Base-by-base conservation (phyloP, 2,888 invertebrate genomes). In the Metacarcinus magister region DNA sequence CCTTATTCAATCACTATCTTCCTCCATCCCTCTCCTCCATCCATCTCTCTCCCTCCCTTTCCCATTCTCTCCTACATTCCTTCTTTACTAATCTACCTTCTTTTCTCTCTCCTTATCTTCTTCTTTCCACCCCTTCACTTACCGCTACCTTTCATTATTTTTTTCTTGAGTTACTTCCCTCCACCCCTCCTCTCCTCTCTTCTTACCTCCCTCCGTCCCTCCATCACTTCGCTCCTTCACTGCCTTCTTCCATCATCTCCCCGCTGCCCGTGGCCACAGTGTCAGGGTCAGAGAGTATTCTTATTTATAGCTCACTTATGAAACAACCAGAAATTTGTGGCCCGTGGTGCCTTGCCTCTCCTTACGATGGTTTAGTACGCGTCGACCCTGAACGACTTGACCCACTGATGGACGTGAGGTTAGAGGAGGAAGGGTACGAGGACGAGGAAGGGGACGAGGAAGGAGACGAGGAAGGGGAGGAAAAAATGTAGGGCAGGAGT, bases 321-420 rank as follows among this genome's bases (percentile, higher is more conserved):
- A 87, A 87, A 87, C 87, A 87, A 87, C 87, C 87, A 39, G 87
- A 19, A 39, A 87, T 87, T 87, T 87, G 87, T 87, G 39, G 87
- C n/a, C 4, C 19, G 2, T 10, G 39, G 87, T 16, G 13, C 39
- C 39, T 19, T 16, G 82, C n/a, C 28, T 19, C 87, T 87, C 87
- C 39, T 39, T 39, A 39, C 16, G 39, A 10, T 87, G 19, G 87
- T 87, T 87, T 32, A 32, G 39, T 87, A 39, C 39, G 39, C 39
- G 10, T 3, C n/a, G 87, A 1, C 28, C 87, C 87, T 32, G 39
- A 39, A 87, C 32, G 87, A 4, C 39, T 87, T 87, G 87, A 87
- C 87, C 87, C 87, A 87, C 16, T 87, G 87, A 87, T 19, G 10
- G 32, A 87, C 19, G 87, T 16, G 39, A 13, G 87, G 39, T 16